phyloP scores from a whole-genome alignment of 2,113 vertebrate species.

The Genyomyrus donnyi region DNA sequence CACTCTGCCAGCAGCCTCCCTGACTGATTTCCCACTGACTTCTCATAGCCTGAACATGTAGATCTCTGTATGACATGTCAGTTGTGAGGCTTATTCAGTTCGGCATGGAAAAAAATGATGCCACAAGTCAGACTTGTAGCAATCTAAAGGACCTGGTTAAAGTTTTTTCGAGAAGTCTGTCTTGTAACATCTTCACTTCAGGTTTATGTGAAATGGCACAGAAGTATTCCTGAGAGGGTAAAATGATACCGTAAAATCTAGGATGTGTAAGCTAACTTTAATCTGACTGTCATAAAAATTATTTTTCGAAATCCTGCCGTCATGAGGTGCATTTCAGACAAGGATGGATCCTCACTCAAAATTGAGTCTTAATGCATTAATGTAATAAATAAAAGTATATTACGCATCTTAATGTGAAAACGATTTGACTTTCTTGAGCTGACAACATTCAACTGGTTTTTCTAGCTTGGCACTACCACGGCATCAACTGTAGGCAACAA shows the following conservation, averaged over 20 bases:
- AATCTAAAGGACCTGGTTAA: background rate
- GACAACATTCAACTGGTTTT: background rate
- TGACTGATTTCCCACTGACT: background rate
- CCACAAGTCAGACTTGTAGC: background rate
- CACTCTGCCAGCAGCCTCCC: background rate
- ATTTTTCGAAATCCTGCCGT: background rate
- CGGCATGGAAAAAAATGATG: background rate
- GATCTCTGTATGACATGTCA: background rate
- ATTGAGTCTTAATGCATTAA: background rate
- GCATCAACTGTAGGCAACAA: background rate
- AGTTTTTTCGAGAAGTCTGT: background rate
- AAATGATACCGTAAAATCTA: background rate
- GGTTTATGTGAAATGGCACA: background rate
- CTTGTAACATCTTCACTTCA: background rate
- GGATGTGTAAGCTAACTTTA: conserved; percentile 1
- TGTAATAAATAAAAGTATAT: background rate
- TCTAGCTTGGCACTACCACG: background rate
- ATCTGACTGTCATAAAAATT: background rate
- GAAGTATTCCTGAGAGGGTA: background rate
- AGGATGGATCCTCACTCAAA: background rate
- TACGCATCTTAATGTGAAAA: background rate
- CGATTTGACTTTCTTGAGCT: background rate
- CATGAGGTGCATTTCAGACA: background rate
- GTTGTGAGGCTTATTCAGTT: background rate
- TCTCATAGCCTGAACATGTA: background rate